Conservation (phyloP, 1,140 invertebrate species). For the Eriosoma lanigerum region DNA sequence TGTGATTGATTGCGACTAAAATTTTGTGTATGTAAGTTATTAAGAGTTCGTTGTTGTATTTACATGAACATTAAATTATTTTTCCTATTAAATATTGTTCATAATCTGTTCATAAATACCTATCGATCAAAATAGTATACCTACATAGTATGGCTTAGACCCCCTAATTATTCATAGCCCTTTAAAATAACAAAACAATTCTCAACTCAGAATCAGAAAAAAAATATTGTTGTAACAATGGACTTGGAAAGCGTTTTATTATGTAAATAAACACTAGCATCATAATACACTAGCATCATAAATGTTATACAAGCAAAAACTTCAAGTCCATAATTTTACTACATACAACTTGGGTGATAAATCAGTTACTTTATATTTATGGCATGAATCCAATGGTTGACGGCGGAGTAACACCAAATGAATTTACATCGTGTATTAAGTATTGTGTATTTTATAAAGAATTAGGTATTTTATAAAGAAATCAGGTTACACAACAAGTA, state of each 20-base stretch:
- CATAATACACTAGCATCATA: conserved; percentile 57
- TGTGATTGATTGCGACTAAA: no score
- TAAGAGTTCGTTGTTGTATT: no score
- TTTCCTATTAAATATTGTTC: no score
- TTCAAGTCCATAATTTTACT: conserved; percentile 60
- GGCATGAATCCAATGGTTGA: conserved; percentile 57
- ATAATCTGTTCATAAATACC: no score
- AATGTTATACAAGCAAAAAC: conserved; percentile 60
- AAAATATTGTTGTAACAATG: conserved; percentile 6
- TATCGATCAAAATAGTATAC: no score
- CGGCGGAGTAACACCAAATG: conserved; percentile 55
- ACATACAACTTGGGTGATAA: conserved; percentile 57
- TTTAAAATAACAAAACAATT: no score
- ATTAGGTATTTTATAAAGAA: conserved; percentile 50
- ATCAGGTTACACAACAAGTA: neutral
- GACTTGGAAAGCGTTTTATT: conserved; percentile 5
- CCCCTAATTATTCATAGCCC: no score
- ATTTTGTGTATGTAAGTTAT: no score
- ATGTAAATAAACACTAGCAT: conserved; percentile 54
- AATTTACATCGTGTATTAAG: conserved; percentile 54
- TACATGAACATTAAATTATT: no score
- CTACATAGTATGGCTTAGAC: no score
- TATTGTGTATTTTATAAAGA: conserved; percentile 53
- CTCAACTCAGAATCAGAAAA: no score
- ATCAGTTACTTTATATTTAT: conserved; percentile 52